Evolutionary conservation across 2,888 invertebrate genomes (phyloP).

Genomic region (Anarsia innoxiella): DNA sequence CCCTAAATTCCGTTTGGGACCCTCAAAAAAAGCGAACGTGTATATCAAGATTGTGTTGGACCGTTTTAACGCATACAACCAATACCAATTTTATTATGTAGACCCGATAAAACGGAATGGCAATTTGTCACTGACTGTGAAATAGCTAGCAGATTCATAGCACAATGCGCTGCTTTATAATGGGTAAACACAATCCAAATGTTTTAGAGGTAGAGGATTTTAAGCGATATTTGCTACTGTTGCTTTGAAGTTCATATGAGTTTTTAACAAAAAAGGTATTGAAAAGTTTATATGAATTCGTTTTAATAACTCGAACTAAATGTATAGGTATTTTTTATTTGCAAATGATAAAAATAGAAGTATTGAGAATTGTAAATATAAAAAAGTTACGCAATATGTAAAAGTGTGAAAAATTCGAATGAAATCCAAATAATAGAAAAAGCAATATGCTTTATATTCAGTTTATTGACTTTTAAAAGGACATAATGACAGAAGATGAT

Average conservation of each 20-base stretch:
- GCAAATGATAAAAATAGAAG: too few species aligned
- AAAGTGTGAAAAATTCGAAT: too few species aligned
- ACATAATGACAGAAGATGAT: too few species aligned
- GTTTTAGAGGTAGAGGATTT: neutral
- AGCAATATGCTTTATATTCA: too few species aligned
- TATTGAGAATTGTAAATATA: too few species aligned
- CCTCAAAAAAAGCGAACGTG: conserved; percentile 12
- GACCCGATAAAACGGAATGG: conserved; percentile 31
- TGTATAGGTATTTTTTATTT: too few species aligned
- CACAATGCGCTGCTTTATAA: conserved; percentile 14
- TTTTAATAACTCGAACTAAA: too few species aligned
- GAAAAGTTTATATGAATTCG: too few species aligned
- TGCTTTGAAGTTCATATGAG: neutral
- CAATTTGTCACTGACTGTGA: conserved; percentile 36
- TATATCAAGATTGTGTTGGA: conserved; percentile 18
- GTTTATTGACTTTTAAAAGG: too few species aligned
- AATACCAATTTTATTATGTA: conserved; percentile 28
- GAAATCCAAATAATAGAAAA: too few species aligned
- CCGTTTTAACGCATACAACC: conserved; percentile 13
- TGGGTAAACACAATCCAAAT: conserved; percentile 5
- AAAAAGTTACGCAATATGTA: too few species aligned
- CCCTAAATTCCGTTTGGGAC: conserved; percentile 7
- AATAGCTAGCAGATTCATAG: conserved; percentile 30
- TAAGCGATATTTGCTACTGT: neutral
- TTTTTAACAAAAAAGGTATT: neutral